phyloP scores from a whole-genome alignment of 2,113 vertebrate species.

The Collichthys lucidus region DNA sequence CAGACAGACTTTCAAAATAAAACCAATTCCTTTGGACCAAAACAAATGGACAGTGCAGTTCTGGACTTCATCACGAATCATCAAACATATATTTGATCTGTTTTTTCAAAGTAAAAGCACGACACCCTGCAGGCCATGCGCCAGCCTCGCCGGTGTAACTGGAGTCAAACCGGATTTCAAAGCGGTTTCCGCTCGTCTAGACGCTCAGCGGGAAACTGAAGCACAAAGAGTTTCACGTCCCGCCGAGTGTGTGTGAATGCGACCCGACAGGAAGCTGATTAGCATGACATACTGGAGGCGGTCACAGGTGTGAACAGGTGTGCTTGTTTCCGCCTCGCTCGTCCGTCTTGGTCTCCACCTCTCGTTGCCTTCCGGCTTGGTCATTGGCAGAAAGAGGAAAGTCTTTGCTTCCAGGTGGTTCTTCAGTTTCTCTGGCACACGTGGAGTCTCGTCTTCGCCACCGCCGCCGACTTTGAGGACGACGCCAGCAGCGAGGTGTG shows the following conservation, averaged over 20 bases:
- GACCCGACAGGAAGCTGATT: conserved; percentile 58
- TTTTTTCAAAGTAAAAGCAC: not conserved
- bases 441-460: conserved; percentile 90
- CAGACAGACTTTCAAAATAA: too few species aligned
- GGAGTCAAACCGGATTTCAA: conserved; percentile 55
- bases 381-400: not conserved
- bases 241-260: conserved; percentile 42
- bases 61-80: too few species aligned
- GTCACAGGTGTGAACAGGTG: conserved; percentile 28
- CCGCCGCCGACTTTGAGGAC: conserved; percentile 71
- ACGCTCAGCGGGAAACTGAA: conserved; percentile 46
- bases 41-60: too few species aligned
- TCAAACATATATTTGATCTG: too few species aligned
- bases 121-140: not conserved
- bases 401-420: not conserved
- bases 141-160: conserved; percentile 4
- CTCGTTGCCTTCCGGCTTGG: not conserved
- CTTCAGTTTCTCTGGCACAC: conserved; percentile 89
- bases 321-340: not conserved
- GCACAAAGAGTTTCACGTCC: conserved; percentile 56
- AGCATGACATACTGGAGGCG: conserved; percentile 30
- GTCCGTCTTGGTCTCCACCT: not conserved
- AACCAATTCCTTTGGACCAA: too few species aligned
- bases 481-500: conserved; percentile 30
- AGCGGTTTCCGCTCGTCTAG: conserved; percentile 61